These are phyloP conservation scores for Pentalonia nigronervosa DNA, from an alignment of 1,140 invertebrate genomes.

Conservation along the genomic window DNA sequence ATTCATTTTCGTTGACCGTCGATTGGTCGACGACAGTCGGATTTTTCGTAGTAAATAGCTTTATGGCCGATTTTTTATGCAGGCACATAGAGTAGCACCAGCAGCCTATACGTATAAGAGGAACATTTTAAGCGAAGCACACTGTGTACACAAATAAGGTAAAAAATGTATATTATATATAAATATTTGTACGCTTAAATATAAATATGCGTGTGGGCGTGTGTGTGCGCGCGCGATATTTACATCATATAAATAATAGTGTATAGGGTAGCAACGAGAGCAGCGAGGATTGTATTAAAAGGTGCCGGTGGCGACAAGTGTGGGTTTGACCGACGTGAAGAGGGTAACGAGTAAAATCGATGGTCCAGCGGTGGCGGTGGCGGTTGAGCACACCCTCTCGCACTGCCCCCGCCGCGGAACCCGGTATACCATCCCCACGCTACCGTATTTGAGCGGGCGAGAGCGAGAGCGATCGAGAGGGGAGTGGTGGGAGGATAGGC, in stretches of 20 bases:
- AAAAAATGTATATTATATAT: constrained; percentile 1
- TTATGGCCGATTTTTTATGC: neutral
- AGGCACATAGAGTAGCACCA: neutral
- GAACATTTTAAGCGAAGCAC: neutral
- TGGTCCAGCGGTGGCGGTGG: constrained; percentile 46
- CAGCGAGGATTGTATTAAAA: constrained; percentile 50
- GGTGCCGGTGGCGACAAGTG: constrained; percentile 57
- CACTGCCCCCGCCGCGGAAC: neutral
- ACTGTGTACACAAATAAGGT: neutral
- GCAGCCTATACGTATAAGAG: neutral
- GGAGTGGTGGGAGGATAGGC: too few species aligned
- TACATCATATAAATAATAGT: constrained; percentile 12
- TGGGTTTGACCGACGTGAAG: constrained; percentile 58
- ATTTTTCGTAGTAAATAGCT: neutral
- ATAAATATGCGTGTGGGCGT: neutral
- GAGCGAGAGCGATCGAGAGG: neutral
- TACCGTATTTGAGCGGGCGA: neutral
- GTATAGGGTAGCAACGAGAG: neutral
- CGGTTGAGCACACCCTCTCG: neutral
- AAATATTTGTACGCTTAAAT: neutral
- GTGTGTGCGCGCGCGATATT: neutral
- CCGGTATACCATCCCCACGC: neutral
- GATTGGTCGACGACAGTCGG: neutral
- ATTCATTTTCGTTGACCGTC: neutral
- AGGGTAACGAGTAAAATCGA: constrained; percentile 58